Base-by-base conservation (phyloP, 2,888 invertebrate species). In the Agrilus cyanescens region DNA sequence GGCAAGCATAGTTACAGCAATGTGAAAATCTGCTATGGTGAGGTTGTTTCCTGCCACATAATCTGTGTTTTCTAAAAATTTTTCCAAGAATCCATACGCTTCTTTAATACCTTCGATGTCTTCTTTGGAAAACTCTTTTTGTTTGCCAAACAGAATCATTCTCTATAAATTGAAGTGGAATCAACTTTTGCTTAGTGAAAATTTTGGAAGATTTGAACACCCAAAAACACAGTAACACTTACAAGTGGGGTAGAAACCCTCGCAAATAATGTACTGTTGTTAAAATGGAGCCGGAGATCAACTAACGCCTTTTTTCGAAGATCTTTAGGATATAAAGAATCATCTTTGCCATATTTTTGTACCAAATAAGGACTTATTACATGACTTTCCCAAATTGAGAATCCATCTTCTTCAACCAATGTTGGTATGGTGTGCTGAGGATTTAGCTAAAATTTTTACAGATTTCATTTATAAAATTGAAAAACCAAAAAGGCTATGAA, bases 371-470 rank as follows among this genome's bases (percentile, higher is more conserved):
- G 18, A 16, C 25, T 15, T n/a, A 41, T 30, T 34, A 20, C 37
- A 10, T 20, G 25, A 25, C 25, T 25, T 3, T 25, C 25, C 25
- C 25, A 25, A 25, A 25, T 2, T 25, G 10, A 10, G 10, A 25
- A 25, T 10, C 25, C 25, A 10, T 25, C 25, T 8, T 25, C 25
- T 8, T 25, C 25, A 10, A 25, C 25, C 32, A 79, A 60, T 12
- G 73, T 70, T 5, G 78, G 78, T 35, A 78, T 59, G 20, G 72
- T 71, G 53, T 73, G 75, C 50, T 71, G 68, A 0, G 76, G 75
- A 58, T 76, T 76, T 2, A 74, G 52, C 75, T 76, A 54, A 4
- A 68, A 60, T n/a, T n/a, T n/a, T n/a, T n/a, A n/a, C n/a, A n/a
- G n/a, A n/a, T n/a, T n/a, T n/a, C n/a, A n/a, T n/a, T n/a, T n/a